phyloP scores from a whole-genome alignment of 2,888 invertebrate species.

The Mythimna pallens region DNA sequence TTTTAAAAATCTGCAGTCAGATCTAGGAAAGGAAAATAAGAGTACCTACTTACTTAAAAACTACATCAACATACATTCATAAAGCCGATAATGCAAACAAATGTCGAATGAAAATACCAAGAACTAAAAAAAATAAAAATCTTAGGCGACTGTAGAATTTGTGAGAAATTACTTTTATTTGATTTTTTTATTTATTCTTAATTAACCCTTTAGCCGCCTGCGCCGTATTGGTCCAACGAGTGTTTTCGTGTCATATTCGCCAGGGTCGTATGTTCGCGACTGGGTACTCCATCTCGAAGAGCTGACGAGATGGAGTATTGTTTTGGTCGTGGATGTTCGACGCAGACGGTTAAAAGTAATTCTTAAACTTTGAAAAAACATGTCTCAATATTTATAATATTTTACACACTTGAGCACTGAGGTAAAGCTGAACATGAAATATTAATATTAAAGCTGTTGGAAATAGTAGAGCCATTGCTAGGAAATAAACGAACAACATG shows the following conservation, averaged over 20 bases:
- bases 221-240: no score
- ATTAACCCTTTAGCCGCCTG: no score
- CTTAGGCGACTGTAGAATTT: background rate
- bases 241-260: no score
- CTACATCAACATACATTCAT: background rate
- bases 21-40: slow-evolving; percentile 7
- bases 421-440: background rate
- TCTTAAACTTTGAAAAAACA: background rate
- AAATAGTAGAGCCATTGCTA: background rate
- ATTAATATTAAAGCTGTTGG: background rate
- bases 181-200: background rate
- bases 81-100: slow-evolving; percentile 4
- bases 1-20: slow-evolving; percentile 40
- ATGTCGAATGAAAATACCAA: background rate
- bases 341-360: no score
- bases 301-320: no score
- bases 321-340: no score
- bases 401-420: background rate
- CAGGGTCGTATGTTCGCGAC: no score
- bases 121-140: background rate
- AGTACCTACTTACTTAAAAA: slow-evolving; percentile 7
- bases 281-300: no score
- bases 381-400: slow-evolving; percentile 9
- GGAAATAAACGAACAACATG: no score
- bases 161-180: background rate